Percentiles rank a stretch among this genome's conserved stretches.
Conservation (phyloP, 2,113 vertebrate species). For the Indri indri region DNA sequence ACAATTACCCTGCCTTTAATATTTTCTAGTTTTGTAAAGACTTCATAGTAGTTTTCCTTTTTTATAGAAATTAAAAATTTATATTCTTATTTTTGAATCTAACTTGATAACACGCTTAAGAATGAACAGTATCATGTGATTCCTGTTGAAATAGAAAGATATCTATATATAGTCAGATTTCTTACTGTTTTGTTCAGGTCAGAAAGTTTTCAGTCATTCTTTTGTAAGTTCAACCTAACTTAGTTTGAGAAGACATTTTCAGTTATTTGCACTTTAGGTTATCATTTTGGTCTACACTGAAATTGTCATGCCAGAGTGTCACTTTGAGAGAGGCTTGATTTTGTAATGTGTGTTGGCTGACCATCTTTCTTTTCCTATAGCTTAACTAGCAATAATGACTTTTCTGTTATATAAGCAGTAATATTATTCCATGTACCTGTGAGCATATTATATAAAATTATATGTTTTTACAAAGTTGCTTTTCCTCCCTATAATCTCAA, state of each 20-base stretch:
- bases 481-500: background rate
- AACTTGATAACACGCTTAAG: background rate
- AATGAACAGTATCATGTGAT: background rate
- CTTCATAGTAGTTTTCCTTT: background rate
- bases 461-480: background rate
- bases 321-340: background rate
- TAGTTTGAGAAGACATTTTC: background rate
- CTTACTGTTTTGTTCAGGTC: background rate
- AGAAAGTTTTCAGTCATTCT: background rate
- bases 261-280: background rate
- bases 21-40: slow-evolving; percentile 11
- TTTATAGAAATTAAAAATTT: slow-evolving; percentile 15
- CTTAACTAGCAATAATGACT: background rate
- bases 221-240: background rate
- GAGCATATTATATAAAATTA: background rate
- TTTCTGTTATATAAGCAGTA: background rate
- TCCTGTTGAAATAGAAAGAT: background rate
- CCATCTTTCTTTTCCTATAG: background rate
- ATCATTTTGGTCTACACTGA: background rate
- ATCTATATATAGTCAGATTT: background rate
- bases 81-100: background rate
- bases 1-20: background rate
- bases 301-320: background rate
- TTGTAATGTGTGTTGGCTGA: background rate
- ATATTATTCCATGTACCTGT: background rate